Evolutionary conservation across 2,888 invertebrate species (phyloP).

Genomic region (Clitarchus hookeri): DNA sequence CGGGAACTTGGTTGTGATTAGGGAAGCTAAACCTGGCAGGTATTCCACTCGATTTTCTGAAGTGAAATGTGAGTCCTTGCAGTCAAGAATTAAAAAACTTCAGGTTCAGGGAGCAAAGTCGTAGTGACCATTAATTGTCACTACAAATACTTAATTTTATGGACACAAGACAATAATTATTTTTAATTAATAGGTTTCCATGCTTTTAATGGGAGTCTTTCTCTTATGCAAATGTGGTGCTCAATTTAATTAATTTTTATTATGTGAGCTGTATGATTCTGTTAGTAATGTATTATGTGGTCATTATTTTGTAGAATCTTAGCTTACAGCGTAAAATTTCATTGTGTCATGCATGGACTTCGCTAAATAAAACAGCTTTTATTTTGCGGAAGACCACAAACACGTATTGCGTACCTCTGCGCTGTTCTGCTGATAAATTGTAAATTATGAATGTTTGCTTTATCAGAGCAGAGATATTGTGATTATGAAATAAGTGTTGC

Average conservation of each 20-base stretch:
- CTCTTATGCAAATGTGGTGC: background rate
- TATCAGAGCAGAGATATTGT: too few species aligned
- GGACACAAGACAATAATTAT: background rate
- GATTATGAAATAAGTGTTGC: too few species aligned
- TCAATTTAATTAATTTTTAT: background rate
- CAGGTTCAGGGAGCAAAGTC: slow-evolving; percentile 50
- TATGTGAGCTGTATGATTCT: background rate
- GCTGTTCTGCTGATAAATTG: background rate
- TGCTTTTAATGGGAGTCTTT: background rate
- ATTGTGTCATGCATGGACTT: background rate
- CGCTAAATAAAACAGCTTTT: background rate
- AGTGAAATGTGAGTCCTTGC: slow-evolving; percentile 58
- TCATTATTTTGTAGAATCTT: slow-evolving; percentile 4
- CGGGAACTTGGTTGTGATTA: slow-evolving; percentile 57
- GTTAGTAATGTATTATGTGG: background rate
- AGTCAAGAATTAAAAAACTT: slow-evolving; percentile 56
- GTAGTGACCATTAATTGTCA: background rate
- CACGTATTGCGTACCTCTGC: background rate
- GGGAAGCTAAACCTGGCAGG: slow-evolving; percentile 55
- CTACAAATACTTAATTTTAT: background rate
- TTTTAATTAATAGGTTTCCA: background rate
- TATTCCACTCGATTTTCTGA: slow-evolving; percentile 57
- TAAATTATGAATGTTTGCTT: background rate
- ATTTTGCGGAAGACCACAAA: background rate
- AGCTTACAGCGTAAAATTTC: background rate